A percentile compares a stretch with the other conserved stretches of the same genome.
phyloP scores from a whole-genome alignment of 2,113 vertebrate genomes.

The Oreochromis tanganicae region DNA sequence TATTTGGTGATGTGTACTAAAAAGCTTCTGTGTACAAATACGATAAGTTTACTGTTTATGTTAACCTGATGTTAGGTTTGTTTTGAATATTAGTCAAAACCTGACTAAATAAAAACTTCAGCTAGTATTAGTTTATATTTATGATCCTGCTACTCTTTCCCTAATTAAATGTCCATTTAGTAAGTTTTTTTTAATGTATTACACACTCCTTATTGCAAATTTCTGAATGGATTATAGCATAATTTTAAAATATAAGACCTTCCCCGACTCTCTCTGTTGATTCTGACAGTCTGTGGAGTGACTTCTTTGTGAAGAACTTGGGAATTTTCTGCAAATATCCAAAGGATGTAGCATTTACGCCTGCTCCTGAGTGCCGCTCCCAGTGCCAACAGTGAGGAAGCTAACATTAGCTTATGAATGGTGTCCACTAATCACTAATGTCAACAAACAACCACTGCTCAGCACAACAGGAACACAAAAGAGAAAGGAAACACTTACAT shows the following conservation, averaged over 20 bases:
- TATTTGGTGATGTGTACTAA: background rate
- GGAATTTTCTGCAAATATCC: background rate
- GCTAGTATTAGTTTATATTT: background rate
- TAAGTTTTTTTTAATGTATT: background rate
- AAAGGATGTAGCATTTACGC: background rate
- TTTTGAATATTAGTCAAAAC: background rate
- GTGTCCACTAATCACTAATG: background rate
- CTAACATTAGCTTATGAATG: background rate
- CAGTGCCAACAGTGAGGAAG: background rate
- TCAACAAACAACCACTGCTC: background rate
- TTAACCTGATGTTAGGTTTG: background rate
- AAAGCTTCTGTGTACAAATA: background rate
- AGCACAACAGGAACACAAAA: background rate
- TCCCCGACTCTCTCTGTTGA: background rate
- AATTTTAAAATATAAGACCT: background rate
- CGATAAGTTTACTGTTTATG: background rate
- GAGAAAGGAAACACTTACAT: background rate
- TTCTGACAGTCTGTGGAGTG: background rate
- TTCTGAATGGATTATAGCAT: background rate
- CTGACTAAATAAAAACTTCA: background rate
- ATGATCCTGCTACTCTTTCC: background rate
- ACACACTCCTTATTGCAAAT: background rate
- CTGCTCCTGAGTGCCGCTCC: background rate
- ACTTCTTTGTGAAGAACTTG: background rate
- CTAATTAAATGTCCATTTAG: background rate